Base-by-base conservation (phyloP, 2,113 vertebrate genomes). In the Elephas maximus region DNA sequence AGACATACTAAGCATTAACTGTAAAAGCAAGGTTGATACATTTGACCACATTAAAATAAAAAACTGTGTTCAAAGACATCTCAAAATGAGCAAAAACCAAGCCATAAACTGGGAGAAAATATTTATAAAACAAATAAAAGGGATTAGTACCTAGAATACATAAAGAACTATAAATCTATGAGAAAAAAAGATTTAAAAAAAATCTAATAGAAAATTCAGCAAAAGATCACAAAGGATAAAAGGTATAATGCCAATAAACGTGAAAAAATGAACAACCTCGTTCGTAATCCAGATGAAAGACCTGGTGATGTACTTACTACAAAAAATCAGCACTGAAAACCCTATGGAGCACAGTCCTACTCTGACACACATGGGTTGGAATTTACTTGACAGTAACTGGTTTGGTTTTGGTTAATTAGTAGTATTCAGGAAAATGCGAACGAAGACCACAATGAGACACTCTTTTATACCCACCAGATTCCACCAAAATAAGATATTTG, bases 351-450 rank as follows among this genome's bases (percentile, higher is more conserved):
- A 37, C 37, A 37, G 37, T 37, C 2, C 37, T 37, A 37, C 37
- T 37, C 37, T 37, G 37, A 37, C 37, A 37, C 37, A 37, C 37
- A 37, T 2, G 37, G 37, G 37, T 37, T 37, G 37, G 37, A 37
- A 37, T 37, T 37, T 37, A 37, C 37, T 37, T 37, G 37, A 37
- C 37, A 37, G 37, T 37, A 37, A 37, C 37, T 37, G 37, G 37
- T 37, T 37, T 37, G 37, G 37, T 62, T 62, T 7, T 28, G 67
- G 67, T 62, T 87, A 44, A 79, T 67, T 84, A 74, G 62, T 48
- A 71, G 82, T 37, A 37, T 37, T 73, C 69, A 91, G 82, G 44
- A 91, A 91, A 88, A 83, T 91, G n/a, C 14, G 77, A 91, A 91
- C 78, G 41, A 91, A 88, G 26, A 65, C n/a, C n/a, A 71, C 71